Evolutionary conservation across 2,113 vertebrate species (phyloP).

Genomic region (Progne subis): DNA sequence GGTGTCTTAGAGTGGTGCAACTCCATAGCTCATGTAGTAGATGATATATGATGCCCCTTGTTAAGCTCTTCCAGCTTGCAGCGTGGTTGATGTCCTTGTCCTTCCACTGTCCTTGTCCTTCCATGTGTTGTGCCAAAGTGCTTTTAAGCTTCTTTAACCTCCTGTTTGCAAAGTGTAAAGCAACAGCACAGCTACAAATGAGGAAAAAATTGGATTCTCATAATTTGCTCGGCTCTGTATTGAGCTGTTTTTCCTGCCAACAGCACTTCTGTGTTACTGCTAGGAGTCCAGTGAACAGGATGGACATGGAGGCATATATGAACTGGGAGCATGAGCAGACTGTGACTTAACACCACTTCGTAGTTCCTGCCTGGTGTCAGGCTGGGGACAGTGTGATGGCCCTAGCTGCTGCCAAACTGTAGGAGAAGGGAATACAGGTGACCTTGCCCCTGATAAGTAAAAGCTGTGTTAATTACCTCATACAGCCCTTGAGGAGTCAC

Average conservation of each 20-base stretch:
- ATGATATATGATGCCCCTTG: background rate
- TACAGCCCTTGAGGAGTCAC: background rate
- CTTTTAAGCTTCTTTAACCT: background rate
- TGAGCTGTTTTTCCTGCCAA: background rate
- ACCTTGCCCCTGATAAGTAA: background rate
- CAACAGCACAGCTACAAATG: background rate
- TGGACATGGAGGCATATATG: background rate
- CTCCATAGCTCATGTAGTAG: background rate
- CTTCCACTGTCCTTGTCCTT: background rate
- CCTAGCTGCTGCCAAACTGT: background rate
- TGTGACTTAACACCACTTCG: accelerated
- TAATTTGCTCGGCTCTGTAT: accelerated
- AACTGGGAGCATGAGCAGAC: background rate
- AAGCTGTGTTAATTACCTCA: background rate
- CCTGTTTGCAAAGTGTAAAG: background rate
- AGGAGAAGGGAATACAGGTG: background rate
- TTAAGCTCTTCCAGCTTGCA: background rate
- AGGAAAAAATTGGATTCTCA: background rate
- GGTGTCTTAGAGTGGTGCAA: background rate
- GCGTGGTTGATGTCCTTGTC: background rate
- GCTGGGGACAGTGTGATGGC: accelerated
- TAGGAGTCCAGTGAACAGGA: no score
- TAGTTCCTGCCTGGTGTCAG: background rate
- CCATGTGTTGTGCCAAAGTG: accelerated
- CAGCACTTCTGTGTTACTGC: background rate